These are phyloP conservation scores for Disparrhopalites patrizii DNA, from an alignment of 2,888 invertebrate species.

Conservation along the genomic window DNA sequence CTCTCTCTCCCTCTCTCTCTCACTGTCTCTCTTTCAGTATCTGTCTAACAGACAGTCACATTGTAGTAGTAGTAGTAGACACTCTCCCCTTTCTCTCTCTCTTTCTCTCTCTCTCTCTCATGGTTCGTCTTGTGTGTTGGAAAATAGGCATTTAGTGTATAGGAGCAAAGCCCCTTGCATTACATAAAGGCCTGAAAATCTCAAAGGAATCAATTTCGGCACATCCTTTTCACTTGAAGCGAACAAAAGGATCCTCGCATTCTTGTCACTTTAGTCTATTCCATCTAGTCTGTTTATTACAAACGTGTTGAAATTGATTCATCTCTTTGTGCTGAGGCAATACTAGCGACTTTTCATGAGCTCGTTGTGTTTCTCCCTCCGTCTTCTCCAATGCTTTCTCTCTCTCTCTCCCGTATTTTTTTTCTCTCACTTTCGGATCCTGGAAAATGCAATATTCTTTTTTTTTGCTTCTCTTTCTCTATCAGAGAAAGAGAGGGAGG, in stretches of 20 bases:
- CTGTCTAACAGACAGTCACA: no score
- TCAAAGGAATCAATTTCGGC: conserved; percentile 42
- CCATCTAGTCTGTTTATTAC: conserved; percentile 40
- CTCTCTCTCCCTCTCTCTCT: not conserved
- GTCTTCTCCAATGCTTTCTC: not conserved
- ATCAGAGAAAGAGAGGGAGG: no score
- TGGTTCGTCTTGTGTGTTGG: no score
- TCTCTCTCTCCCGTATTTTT: not conserved
- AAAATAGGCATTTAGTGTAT: no score
- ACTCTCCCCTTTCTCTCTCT: not conserved
- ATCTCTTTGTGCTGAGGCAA: conserved; percentile 23
- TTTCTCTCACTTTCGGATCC: not conserved
- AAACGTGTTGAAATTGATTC: conserved; percentile 28
- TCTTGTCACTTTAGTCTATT: conserved; percentile 33
- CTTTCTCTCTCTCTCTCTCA: not conserved
- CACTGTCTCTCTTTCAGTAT: no score
- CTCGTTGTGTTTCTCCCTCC: conserved; percentile 13
- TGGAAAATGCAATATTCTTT: conserved; percentile 9
- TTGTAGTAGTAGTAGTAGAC: no score
- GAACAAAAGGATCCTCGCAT: conserved; percentile 36
- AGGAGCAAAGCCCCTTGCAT: no score
- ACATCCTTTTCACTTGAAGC: conserved; percentile 32
- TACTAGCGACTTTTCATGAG: conserved; percentile 6
- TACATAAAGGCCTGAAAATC: conserved; percentile 17
- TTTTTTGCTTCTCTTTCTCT: no score